A percentile compares a stretch with the other conserved stretches of the same genome.
These are phyloP conservation scores for Damaliscus lunatus DNA, from an alignment of 2,113 vertebrate species.

Conservation along the genomic window DNA sequence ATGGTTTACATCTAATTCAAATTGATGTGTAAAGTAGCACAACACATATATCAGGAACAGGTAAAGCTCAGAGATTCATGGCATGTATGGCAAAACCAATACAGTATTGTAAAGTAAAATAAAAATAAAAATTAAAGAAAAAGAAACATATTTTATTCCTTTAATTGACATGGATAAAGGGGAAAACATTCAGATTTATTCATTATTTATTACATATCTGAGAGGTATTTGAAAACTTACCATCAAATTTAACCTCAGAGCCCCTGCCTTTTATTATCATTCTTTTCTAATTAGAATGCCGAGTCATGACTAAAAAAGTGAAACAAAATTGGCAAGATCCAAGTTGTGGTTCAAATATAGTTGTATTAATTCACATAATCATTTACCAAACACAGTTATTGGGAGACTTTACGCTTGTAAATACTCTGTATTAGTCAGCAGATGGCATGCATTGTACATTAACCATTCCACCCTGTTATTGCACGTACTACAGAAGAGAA, in stretches of 20 bases:
- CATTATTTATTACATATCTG: constrained; percentile 11
- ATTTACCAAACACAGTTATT: constrained; percentile 67
- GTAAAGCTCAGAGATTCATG: background rate
- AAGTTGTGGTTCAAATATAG: constrained; percentile 53
- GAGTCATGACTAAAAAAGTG: constrained; percentile 24
- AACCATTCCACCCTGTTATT: constrained; percentile 64
- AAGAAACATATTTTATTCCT: constrained; percentile 25
- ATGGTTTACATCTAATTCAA: constrained; percentile 35
- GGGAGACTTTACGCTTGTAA: constrained; percentile 72
- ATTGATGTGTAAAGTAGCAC: background rate
- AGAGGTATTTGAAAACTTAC: constrained; percentile 27
- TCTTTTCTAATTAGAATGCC: constrained; percentile 50
- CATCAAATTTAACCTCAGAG: background rate
- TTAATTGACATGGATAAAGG: background rate
- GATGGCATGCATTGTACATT: constrained; percentile 80
- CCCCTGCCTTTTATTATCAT: background rate
- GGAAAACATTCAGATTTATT: constrained; percentile 24
- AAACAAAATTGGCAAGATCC: constrained; percentile 35
- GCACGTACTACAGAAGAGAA: constrained; percentile 70
- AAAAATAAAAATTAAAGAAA: too few species aligned
- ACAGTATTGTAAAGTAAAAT: too few species aligned
- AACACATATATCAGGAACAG: background rate
- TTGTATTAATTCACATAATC: constrained; percentile 7
- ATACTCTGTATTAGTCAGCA: constrained; percentile 81
- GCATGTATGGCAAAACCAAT: too few species aligned